These are phyloP conservation scores for Muscicapa striata DNA, from an alignment of 2,797 vertebrate genomes.

Conservation along the genomic window DNA sequence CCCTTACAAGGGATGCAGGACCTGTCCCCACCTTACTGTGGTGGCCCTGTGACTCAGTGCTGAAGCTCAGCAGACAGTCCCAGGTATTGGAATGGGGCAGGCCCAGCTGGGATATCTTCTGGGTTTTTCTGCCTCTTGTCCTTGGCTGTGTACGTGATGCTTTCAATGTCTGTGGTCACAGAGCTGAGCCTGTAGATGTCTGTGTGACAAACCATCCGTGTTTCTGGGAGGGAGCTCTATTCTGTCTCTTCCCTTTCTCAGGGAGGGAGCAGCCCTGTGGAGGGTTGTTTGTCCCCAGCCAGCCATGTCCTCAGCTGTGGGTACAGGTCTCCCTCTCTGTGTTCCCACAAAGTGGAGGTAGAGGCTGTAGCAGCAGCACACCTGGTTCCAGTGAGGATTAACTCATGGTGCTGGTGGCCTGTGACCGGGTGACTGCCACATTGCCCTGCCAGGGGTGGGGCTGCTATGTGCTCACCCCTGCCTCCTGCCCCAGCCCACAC, in stretches of 20 bases:
- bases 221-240: neutral
- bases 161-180: neutral
- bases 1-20: neutral
- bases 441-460: neutral
- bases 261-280: neutral
- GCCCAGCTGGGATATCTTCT: neutral
- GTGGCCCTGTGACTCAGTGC: neutral
- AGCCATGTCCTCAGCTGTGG: neutral
- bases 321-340: neutral
- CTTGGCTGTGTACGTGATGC: neutral
- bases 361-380: neutral
- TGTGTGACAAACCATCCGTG: neutral
- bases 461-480: neutral
- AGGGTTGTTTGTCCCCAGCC: neutral
- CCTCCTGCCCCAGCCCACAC: neutral
- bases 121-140: neutral
- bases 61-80: neutral
- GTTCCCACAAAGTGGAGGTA: neutral
- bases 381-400: neutral
- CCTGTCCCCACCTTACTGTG: neutral
- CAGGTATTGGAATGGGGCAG: neutral
- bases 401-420: rapidly evolving
- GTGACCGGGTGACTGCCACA: neutral
- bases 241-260: neutral
- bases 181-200: neutral